phyloP scores from a whole-genome alignment of 1,140 invertebrate species.

The Caenorhabditis briggsae region DNA sequence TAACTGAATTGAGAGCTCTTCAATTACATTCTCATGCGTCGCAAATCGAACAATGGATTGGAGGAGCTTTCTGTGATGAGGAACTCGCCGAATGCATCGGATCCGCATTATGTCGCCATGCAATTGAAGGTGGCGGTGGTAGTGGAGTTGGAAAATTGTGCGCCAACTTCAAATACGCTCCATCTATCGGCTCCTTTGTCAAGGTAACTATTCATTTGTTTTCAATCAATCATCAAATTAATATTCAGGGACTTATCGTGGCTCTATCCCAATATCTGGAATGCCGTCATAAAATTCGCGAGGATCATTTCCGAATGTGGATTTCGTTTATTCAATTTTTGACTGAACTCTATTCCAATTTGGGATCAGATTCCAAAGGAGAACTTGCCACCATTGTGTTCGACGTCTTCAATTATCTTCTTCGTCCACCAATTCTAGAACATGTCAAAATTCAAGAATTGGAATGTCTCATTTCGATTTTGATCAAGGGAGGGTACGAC shows the following conservation, averaged over 20 bases:
- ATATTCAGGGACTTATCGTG: conserved; percentile 67
- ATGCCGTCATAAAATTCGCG: conserved; percentile 71
- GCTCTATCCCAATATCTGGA: conserved; percentile 73
- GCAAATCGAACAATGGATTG: conserved; percentile 36
- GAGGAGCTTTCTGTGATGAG: conserved; percentile 61
- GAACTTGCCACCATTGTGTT: conserved; percentile 72
- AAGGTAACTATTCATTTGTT: conserved; percentile 5
- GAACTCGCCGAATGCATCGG: conserved; percentile 62
- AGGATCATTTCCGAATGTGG: conserved; percentile 72
- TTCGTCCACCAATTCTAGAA: conserved; percentile 71
- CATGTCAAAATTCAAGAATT: conserved; percentile 76
- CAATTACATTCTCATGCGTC: conserved; percentile 10
- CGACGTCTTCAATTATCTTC: conserved; percentile 73
- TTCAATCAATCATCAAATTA: neutral
- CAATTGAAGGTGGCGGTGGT: conserved; percentile 60
- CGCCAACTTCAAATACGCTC: conserved; percentile 54
- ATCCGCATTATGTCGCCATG: conserved; percentile 58
- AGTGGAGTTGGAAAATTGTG: conserved; percentile 57
- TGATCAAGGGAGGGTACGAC: conserved; percentile 73
- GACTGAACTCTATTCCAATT: conserved; percentile 71
- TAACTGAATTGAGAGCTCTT: conserved; percentile 37
- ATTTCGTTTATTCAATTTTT: conserved; percentile 73
- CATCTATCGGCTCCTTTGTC: conserved; percentile 35
- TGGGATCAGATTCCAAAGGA: conserved; percentile 71
- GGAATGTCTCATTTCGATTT: conserved; percentile 70